Base-by-base conservation (phyloP, 2,888 invertebrate species). In the Melanostoma mellinum region DNA sequence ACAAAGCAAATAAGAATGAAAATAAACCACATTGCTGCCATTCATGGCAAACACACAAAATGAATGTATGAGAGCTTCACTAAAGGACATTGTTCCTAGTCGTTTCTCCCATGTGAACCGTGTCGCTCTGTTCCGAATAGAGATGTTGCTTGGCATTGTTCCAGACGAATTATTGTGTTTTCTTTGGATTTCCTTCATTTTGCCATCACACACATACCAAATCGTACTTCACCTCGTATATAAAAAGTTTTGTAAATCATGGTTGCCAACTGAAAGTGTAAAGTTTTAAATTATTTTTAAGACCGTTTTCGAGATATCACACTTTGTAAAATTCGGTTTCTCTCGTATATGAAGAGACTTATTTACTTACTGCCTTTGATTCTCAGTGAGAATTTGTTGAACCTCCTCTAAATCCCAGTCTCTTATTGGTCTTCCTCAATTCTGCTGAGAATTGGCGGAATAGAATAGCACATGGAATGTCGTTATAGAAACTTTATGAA, bases 81-180 rank as follows among this genome's bases (percentile, higher is more conserved):
- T 65, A 79, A 84, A 84, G 84, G 74, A 84, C 84, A 79, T 79
- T 79, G 84, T 84, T 75, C 74, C 46, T 61, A 9, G 53, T 33
- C 50, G 69, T 52, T 48, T 61, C 74, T 71, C 79, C 58, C 79
- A 69, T 82, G 78, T 78, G 82, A 78, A 69, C 56, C 58, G 79
- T 67, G 74, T 61, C 74, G 60, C 73, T 68, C 38, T 50, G 46
- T 60, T 56, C 55, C 58, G 44, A 81, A 81, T 63, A 50, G 74
- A 63, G 65, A 73, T 73, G 77, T 75, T 79, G 82, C 58, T 84
- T 84, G 84, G 84, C 84, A 84, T 79, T 84, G 84, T 84, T 84
- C 84, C 79, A 84, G 71, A 56, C 74, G 55, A 79, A 74, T 84
- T 84, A 84, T 84, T 79, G 63, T 79, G 74, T 84, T 84, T 84